Evolutionary conservation across 2,113 vertebrate genomes (phyloP).

Genomic region (Nyctibius bracteatus): DNA sequence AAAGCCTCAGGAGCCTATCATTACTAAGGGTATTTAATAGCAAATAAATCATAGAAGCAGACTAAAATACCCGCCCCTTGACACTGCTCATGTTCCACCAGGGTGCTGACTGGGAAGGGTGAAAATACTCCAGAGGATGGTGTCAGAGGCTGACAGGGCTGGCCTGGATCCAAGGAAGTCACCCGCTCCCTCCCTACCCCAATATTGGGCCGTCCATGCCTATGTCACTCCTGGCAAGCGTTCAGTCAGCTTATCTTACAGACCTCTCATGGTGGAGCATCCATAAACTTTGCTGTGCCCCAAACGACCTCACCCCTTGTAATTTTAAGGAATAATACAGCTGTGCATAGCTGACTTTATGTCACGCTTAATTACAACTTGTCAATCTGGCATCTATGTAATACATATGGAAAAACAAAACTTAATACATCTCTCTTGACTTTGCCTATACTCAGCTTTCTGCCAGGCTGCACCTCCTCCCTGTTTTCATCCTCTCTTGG

Average conservation of each 20-base stretch:
- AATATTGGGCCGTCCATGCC: background rate
- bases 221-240: background rate
- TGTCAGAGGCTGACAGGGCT: background rate
- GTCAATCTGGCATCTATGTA: background rate
- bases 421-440: background rate
- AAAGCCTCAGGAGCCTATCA: background rate
- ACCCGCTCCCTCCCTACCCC: background rate
- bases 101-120: background rate
- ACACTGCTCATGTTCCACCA: background rate
- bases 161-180: background rate
- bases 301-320: background rate
- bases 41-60: constrained; percentile 4
- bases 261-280: background rate
- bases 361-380: constrained; percentile 5
- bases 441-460: background rate
- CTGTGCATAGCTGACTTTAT: background rate
- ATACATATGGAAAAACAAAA: background rate
- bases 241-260: background rate
- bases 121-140: background rate
- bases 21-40: constrained; percentile 15
- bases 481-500: background rate
- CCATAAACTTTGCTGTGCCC: background rate
- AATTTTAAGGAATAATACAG: constrained; percentile 48
- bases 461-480: background rate
- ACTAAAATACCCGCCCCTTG: background rate